phyloP scores from a whole-genome alignment of 1,140 invertebrate genomes.

The Neuroterus valhalla region DNA sequence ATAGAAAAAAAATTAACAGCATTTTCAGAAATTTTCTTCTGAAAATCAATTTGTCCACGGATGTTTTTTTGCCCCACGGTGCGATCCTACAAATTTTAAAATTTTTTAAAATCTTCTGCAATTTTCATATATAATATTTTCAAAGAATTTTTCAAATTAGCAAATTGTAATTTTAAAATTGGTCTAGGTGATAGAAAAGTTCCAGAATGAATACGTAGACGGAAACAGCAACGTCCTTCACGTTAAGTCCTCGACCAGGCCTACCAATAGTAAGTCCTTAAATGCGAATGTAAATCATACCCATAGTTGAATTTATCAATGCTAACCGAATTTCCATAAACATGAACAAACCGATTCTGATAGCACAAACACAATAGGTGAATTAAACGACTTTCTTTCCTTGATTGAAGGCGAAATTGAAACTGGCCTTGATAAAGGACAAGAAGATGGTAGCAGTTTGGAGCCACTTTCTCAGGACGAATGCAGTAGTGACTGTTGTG shows the following conservation, averaged over 20 bases:
- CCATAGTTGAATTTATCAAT: neutral
- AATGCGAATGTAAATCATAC: neutral
- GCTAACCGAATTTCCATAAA: neutral
- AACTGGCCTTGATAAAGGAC: slow-evolving; percentile 56
- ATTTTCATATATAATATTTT: too few relatives aligned
- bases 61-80: too few relatives aligned
- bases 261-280: slow-evolving; percentile 49
- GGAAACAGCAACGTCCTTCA: slow-evolving; percentile 65
- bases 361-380: neutral
- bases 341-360: neutral
- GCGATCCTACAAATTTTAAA: too few relatives aligned
- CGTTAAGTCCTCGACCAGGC: slow-evolving; percentile 39
- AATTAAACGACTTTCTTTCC: slow-evolving; percentile 17
- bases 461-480: slow-evolving; percentile 70
- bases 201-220: slow-evolving; percentile 65
- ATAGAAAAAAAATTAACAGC: too few relatives aligned
- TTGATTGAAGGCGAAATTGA: slow-evolving; percentile 56
- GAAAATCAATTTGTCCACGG: too few relatives aligned
- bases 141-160: too few relatives aligned
- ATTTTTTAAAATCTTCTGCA: too few relatives aligned
- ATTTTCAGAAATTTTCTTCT: too few relatives aligned
- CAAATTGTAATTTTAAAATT: neutral
- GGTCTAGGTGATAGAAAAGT: slow-evolving; percentile 71
- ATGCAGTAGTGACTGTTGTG: slow-evolving; percentile 63
- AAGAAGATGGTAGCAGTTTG: slow-evolving; percentile 63